Evolutionary conservation across 2,797 vertebrate species (phyloP), one percentile per base, ranked within the genome.

Genomic region (Pangasius larnaudii): DNA sequence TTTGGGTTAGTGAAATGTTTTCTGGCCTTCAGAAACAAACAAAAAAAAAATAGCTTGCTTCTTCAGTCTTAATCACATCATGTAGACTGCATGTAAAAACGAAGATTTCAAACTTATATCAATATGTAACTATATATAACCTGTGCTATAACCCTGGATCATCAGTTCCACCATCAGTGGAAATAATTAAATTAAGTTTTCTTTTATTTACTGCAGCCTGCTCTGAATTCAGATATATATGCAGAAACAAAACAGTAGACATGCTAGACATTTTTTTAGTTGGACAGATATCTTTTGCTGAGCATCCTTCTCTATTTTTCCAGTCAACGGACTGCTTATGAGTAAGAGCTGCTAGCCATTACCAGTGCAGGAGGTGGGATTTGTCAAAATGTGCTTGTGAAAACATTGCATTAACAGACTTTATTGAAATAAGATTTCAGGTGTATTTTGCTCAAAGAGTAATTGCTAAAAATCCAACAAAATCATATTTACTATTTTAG

Each of bases 11-110:
- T 72, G 65, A 65, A 49, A 67, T 87, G 36, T 14, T 83, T 83
- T 87, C 69, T 87, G 42, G 42, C 67, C 79, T 75, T 51, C 58
- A 51, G 63, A 82, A 63, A 46, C 11, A n/a, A n/a, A n/a, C n/a
- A n/a, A 83, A 49, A 82, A 58, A 87, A 46, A 87, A 61, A 61
- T 72, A 74, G 14, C 30, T 74, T 13, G 14, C 56, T 69, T 46
- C 24, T 69, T 81, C 63, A 42, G 49, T 63, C 79, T 88, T 46
- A 84, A 67, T 77, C 72, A 53, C 51, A 71, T 13, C 11, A 36
- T n/a, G 42, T 27, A 63, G 42, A 67, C 61, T 83, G 8, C 16
- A 65, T 67, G 42, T 83, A 83, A 27, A 83, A 46, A 82, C 1
- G 1, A 82, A 46, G 13, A 46, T 18, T 65, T 63, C 7, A 46